Evolutionary conservation across 2,888 invertebrate genomes (phyloP).

Genomic region (Eudemis profundana): DNA sequence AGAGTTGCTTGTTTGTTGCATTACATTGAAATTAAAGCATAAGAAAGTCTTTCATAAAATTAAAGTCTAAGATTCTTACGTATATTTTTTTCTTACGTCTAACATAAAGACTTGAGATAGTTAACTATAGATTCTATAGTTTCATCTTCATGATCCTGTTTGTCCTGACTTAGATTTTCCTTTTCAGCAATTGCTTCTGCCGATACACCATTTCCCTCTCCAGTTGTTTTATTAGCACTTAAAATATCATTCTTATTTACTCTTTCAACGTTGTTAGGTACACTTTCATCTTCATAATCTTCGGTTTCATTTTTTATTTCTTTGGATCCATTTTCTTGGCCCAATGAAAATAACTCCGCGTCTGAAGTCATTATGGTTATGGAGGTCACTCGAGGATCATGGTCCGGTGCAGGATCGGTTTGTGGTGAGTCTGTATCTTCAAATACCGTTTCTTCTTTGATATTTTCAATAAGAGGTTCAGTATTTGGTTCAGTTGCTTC

Average conservation of each 20-base stretch:
- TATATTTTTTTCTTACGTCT: too few relatives aligned
- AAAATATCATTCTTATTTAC: not conserved
- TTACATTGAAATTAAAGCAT: too few relatives aligned
- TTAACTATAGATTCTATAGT: slow-evolving; percentile 30
- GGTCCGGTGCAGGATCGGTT: not conserved
- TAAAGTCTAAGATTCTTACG: too few relatives aligned
- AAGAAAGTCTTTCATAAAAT: too few relatives aligned
- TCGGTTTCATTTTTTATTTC: slow-evolving; percentile 27
- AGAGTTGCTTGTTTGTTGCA: too few relatives aligned
- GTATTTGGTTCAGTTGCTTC: not conserved
- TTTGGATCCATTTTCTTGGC: not conserved
- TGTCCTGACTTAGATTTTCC: not conserved
- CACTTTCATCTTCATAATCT: not conserved
- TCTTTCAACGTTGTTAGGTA: not conserved
- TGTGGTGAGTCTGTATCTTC: not conserved
- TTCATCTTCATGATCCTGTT: slow-evolving; percentile 23
- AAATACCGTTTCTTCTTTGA: slow-evolving; percentile 13
- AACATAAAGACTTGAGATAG: slow-evolving; percentile 8
- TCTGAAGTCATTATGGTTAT: slow-evolving; percentile 31
- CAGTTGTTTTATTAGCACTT: too few relatives aligned
- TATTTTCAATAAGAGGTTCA: not conserved
- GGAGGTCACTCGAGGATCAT: slow-evolving; percentile 19
- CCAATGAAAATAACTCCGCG: slow-evolving; percentile 19
- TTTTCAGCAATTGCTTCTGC: too few relatives aligned
- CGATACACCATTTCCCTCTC: too few relatives aligned